These are phyloP conservation scores for Leucoraja ocellata DNA, from an alignment of 2,797 vertebrate species.

Conservation along the genomic window DNA sequence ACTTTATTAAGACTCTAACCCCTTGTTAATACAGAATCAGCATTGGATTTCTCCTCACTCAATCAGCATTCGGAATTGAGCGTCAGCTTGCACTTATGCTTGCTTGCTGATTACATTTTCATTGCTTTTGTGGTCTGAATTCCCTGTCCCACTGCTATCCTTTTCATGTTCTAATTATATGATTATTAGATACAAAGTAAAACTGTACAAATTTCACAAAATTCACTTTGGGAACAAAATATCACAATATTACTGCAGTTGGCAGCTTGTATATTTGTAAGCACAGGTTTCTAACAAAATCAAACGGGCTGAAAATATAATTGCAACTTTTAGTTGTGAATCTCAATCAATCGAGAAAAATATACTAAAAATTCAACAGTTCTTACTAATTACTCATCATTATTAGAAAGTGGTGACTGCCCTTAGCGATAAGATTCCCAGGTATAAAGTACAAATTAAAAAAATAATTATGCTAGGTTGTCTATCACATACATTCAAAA, in stretches of 20 bases:
- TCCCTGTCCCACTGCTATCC: constrained; percentile 42
- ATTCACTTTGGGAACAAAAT: constrained; percentile 9
- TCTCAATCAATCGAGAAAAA: not conserved
- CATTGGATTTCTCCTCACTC: constrained; percentile 67
- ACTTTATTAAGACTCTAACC: constrained; percentile 96
- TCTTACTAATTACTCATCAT: not conserved
- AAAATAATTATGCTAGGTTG: not conserved
- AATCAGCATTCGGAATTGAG: constrained; percentile 70
- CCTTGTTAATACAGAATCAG: constrained; percentile 82
- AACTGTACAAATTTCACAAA: constrained; percentile 18
- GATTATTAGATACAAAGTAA: constrained; percentile 13
- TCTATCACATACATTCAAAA: not conserved
- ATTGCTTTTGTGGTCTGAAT: constrained; percentile 49
- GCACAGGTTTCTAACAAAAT: not conserved
- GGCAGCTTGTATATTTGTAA: not conserved
- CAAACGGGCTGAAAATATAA: not conserved
- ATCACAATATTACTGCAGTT: not conserved
- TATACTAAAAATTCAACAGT: not conserved
- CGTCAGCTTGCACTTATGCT: constrained; percentile 57
- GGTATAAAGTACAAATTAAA: not conserved
- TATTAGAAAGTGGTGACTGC: not conserved
- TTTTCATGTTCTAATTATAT: constrained; percentile 22
- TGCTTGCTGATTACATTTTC: constrained; percentile 68
- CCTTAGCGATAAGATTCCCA: not conserved
- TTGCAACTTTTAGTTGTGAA: not conserved